phyloP scores from a whole-genome alignment of 2,888 invertebrate species.

The Uropetala carovei region DNA sequence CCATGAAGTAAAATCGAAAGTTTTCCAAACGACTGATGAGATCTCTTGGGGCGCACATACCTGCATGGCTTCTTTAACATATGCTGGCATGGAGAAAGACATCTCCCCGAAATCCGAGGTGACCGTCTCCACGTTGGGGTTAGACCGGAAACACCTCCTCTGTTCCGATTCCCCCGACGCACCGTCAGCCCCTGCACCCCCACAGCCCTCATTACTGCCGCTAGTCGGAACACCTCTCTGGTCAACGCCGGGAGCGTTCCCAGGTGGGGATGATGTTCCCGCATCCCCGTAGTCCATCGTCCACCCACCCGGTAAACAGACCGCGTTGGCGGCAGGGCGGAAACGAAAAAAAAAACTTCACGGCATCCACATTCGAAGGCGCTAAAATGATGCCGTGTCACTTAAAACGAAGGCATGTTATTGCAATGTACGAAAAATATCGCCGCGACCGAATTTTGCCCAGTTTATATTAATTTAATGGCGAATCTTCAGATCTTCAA shows the following conservation, averaged over 20 bases:
- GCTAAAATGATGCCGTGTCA: no score
- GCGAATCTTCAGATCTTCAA: not conserved
- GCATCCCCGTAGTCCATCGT: slow-evolving; percentile 54
- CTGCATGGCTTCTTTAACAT: slow-evolving; percentile 91
- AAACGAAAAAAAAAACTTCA: not conserved
- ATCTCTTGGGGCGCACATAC: slow-evolving; percentile 73
- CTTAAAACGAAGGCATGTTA: not conserved
- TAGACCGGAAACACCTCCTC: slow-evolving; percentile 50
- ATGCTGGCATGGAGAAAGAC: slow-evolving; percentile 90
- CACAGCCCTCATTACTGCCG: not conserved
- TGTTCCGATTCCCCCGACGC: slow-evolving; percentile 45
- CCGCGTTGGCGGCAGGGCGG: slow-evolving; percentile 13
- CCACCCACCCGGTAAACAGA: slow-evolving; percentile 18
- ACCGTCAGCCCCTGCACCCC: not conserved
- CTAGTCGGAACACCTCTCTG: not conserved
- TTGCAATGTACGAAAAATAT: not conserved
- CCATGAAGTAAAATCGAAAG: not conserved
- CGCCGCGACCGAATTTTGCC: not conserved
- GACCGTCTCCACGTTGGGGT: slow-evolving; percentile 49
- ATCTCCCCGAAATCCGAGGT: slow-evolving; percentile 83
- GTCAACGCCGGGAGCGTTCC: slow-evolving; percentile 26
- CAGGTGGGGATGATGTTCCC: slow-evolving; percentile 19
- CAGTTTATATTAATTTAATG: not conserved
- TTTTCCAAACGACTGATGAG: no score
- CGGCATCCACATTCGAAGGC: not conserved